A percentile compares a stretch with the other conserved stretches of the same genome.
Evolutionary conservation across 1,140 invertebrate genomes (phyloP).

Genomic region (Akabosia matsudoensis): DNA sequence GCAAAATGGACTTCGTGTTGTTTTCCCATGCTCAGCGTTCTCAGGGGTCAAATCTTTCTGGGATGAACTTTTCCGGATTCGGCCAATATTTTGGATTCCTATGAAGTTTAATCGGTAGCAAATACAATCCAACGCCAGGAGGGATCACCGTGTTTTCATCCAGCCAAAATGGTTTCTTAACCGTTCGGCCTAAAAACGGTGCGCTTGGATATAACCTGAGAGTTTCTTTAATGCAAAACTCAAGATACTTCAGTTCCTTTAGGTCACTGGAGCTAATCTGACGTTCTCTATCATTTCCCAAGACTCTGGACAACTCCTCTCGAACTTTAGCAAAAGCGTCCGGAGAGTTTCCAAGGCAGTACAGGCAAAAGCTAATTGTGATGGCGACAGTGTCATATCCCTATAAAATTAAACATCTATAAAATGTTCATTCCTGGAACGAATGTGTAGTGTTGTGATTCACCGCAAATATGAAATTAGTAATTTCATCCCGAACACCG

Average conservation of each 20-base stretch:
- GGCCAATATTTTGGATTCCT: constrained; percentile 27
- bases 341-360: constrained; percentile 52
- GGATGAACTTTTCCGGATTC: constrained; percentile 2
- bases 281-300: constrained; percentile 47
- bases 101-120: constrained; percentile 52
- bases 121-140: constrained; percentile 56
- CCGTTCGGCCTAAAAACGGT: constrained; percentile 54
- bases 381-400: constrained; percentile 60
- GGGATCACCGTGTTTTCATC: constrained; percentile 56
- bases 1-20: constrained; percentile 32
- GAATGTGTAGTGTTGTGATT: neutral
- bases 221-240: constrained; percentile 68
- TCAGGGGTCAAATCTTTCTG: constrained; percentile 4
- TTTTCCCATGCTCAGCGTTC: constrained; percentile 45
- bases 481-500: neutral
- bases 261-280: constrained; percentile 55
- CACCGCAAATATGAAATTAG: neutral
- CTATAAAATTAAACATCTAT: constrained; percentile 32
- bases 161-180: constrained; percentile 47
- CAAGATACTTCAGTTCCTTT: constrained; percentile 64
- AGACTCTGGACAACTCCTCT: constrained; percentile 48
- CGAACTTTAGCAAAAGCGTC: constrained; percentile 50
- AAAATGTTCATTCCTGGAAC: neutral
- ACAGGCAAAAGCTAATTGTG: constrained; percentile 52
- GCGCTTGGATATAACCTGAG: constrained; percentile 66